These are phyloP conservation scores for Ichneumoninae sp. DNA, from an alignment of 2,888 invertebrate genomes.

Conservation along the genomic window DNA sequence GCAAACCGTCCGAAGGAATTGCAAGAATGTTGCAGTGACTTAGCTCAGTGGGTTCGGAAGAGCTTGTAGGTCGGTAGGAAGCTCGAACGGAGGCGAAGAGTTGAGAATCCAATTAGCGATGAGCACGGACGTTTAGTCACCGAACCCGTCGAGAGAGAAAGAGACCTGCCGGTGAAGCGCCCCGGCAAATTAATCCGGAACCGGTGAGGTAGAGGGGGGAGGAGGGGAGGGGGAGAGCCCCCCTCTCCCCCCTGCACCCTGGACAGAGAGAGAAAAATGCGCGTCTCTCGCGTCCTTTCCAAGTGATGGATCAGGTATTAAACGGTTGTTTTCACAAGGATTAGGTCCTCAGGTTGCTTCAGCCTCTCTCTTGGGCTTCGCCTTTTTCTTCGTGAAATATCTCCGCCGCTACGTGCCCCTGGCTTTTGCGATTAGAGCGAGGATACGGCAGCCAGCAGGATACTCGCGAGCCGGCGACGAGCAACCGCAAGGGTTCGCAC, in stretches of 20 bases:
- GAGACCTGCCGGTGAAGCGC: slow-evolving; percentile 72
- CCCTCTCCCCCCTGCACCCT: neutral
- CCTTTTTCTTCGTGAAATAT: slow-evolving; percentile 31
- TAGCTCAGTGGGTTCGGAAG: neutral
- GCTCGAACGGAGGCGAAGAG: slow-evolving; percentile 43
- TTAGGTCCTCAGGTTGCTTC: slow-evolving; percentile 69
- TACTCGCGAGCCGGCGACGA: neutral
- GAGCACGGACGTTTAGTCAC: slow-evolving; percentile 68
- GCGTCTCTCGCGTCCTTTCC: slow-evolving; percentile 48
- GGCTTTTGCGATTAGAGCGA: slow-evolving; percentile 40
- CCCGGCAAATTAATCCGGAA: slow-evolving; percentile 65
- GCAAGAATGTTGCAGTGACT: no score
- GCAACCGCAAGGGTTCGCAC: slow-evolving; percentile 13
- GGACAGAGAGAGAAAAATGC: slow-evolving; percentile 69
- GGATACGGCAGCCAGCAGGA: slow-evolving; percentile 10
- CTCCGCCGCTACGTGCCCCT: neutral
- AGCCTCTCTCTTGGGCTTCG: slow-evolving; percentile 22
- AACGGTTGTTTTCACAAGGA: slow-evolving; percentile 83
- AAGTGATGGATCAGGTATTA: slow-evolving; percentile 81
- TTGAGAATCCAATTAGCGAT: slow-evolving; percentile 76
- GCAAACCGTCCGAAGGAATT: no score
- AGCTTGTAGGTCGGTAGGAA: slow-evolving; percentile 6
- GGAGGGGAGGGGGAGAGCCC: neutral
- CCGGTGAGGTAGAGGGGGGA: slow-evolving; percentile 24
- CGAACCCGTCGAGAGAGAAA: slow-evolving; percentile 48